These are phyloP conservation scores for Fulmarus glacialis DNA, from an alignment of 2,113 vertebrate genomes.

Conservation along the genomic window DNA sequence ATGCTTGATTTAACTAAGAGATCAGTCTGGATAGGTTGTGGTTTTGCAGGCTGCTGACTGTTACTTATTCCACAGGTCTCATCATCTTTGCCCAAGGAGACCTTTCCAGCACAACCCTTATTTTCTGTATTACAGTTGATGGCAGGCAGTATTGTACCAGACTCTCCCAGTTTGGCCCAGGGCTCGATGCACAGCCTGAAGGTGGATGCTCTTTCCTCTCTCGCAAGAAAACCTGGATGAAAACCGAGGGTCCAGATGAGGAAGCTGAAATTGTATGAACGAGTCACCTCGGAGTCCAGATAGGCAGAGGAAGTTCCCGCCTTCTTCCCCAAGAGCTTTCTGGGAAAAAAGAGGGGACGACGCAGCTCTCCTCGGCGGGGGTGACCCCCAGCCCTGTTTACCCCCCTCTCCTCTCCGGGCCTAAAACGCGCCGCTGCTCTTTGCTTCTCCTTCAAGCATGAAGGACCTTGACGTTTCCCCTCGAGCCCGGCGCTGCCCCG, in stretches of 20 bases:
- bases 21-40: not conserved
- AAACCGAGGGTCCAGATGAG: not conserved
- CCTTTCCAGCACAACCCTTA: too few relatives aligned
- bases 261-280: not conserved
- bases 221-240: fast-evolving
- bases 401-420: not conserved
- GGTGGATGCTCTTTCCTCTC: not conserved
- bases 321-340: not conserved
- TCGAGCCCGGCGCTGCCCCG: not conserved
- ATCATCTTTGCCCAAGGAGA: not conserved
- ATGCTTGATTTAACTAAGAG: not conserved
- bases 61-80: not conserved
- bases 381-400: not conserved
- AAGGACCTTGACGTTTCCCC: not conserved
- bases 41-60: not conserved
- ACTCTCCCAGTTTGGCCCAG: not conserved
- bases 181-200: not conserved
- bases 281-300: not conserved
- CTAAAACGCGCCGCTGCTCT: not conserved
- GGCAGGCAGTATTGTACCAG: not conserved
- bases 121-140: not conserved
- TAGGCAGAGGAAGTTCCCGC: not conserved
- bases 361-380: too few relatives aligned
- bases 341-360: not conserved
- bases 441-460: not conserved